A percentile compares a stretch with the other conserved stretches of the same genome.
Evolutionary conservation across 92 coral and sea anemone species (phyloP).

Genomic region (Palythoa grandis): DNA sequence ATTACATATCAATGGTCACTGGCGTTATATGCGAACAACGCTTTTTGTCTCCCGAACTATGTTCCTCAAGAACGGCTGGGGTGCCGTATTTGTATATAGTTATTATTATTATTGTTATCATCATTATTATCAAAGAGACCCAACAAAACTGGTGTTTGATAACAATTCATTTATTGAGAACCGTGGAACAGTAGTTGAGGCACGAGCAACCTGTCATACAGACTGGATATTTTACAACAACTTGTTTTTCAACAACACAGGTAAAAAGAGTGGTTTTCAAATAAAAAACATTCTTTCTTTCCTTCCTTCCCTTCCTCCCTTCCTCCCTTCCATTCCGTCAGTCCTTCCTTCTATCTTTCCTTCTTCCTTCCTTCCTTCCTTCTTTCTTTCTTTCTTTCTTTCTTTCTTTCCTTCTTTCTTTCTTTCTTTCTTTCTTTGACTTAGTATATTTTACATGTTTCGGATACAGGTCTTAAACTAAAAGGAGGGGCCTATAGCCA

Average conservation of each 20-base stretch:
- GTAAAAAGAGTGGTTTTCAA: background rate
- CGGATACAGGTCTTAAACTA: no score
- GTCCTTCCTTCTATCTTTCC: no score
- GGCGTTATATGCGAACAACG: background rate
- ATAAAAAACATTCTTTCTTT: no score
- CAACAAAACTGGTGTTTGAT: conserved; percentile 14
- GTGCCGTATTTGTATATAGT: conserved; percentile 24
- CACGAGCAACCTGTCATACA: background rate
- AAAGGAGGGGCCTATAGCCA: no score
- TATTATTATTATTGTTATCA: background rate
- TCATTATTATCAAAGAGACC: background rate
- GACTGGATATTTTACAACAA: conserved; percentile 43
- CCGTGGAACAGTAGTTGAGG: conserved; percentile 47
- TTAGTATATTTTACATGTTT: no score
- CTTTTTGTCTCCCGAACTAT: conserved; percentile 29
- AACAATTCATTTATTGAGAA: conserved; percentile 33
- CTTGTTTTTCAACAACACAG: conserved; percentile 37
- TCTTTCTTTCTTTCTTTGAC: no score
- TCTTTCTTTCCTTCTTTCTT: no score
- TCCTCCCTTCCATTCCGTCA: no score
- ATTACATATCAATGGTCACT: conserved; percentile 15
- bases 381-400: no score
- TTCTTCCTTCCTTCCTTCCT: no score
- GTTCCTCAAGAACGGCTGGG: conserved; percentile 53
- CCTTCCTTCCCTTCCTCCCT: no score